Evolutionary conservation across 2,888 invertebrate species (phyloP).

Genomic region (Drosophila subquinaria): DNA sequence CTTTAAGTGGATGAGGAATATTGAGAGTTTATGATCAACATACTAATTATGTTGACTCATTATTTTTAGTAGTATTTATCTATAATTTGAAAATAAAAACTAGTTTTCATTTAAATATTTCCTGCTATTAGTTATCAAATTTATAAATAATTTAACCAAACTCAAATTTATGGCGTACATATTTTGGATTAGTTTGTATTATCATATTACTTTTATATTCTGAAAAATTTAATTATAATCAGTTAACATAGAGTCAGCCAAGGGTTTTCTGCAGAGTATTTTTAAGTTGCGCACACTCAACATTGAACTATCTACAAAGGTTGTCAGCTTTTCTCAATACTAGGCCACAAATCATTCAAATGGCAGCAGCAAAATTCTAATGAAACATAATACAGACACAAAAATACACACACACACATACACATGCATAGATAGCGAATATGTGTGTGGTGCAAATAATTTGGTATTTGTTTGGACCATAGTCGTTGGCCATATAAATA

Average conservation of each 20-base stretch:
- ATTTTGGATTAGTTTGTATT: background rate
- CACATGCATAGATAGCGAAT: background rate
- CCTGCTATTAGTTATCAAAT: no score
- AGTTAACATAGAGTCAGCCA: no score
- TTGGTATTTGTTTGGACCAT: constrained; percentile 24
- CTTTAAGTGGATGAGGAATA: no score
- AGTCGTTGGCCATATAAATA: constrained; percentile 49
- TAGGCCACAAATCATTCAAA: constrained; percentile 40
- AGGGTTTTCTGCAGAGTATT: background rate
- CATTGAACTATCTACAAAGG: background rate
- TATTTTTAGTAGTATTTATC: background rate
- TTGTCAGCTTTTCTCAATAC: constrained; percentile 22
- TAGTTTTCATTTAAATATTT: background rate
- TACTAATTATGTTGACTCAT: no score
- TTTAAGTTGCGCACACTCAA: background rate
- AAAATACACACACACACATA: background rate
- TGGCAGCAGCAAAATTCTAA: constrained; percentile 27
- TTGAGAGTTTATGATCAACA: no score
- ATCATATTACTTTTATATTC: background rate
- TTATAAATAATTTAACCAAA: background rate
- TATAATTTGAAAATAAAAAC: background rate
- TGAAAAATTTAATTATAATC: background rate
- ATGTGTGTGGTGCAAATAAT: constrained; percentile 22
- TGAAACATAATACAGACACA: constrained; percentile 35
- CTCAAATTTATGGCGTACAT: background rate